These are phyloP conservation scores for Trichogramma pretiosum DNA, from an alignment of 1,140 invertebrate species.

Conservation along the genomic window DNA sequence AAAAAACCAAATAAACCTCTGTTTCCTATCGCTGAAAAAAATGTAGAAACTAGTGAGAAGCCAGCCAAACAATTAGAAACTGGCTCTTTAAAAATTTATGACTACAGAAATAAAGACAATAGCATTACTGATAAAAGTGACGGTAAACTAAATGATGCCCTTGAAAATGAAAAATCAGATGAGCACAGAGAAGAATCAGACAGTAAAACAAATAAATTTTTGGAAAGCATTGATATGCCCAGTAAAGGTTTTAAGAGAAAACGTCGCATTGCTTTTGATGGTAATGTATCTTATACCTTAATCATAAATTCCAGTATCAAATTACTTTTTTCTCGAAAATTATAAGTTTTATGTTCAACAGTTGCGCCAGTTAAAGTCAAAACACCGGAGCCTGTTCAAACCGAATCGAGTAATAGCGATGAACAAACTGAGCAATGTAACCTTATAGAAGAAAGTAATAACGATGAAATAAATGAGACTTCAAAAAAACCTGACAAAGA, in stretches of 20 bases:
- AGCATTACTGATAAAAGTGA: conserved; percentile 6
- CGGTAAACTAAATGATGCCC: no score
- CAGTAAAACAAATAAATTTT: conserved; percentile 33
- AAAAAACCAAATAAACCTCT: conserved; percentile 28
- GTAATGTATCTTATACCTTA: conserved; percentile 19
- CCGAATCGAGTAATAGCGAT: no score
- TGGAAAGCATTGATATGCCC: conserved; percentile 35
- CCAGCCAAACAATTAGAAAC: no score
- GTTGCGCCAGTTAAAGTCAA: conserved; percentile 28
- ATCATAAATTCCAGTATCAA: background rate
- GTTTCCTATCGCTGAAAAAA: conserved; percentile 41
- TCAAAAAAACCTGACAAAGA: conserved; percentile 20
- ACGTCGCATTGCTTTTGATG: conserved; percentile 41
- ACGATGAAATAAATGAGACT: conserved; percentile 11
- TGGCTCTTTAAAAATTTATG: conserved; percentile 27
- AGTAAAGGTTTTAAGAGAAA: conserved; percentile 38
- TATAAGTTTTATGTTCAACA: conserved; percentile 17
- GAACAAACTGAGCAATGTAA: no score
- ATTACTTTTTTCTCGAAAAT: conserved; percentile 1
- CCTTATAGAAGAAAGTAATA: no score
- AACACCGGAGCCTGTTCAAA: conserved; percentile 11
- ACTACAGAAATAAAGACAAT: conserved; percentile 22
- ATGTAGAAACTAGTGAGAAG: conserved; percentile 26
- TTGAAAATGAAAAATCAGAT: conserved; percentile 26
- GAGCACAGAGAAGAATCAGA: conserved; percentile 29